Evolutionary conservation across 2,797 vertebrate genomes (phyloP), one percentile per base, ranked within the genome.

Genomic region (Thripadectes ignobilis): DNA sequence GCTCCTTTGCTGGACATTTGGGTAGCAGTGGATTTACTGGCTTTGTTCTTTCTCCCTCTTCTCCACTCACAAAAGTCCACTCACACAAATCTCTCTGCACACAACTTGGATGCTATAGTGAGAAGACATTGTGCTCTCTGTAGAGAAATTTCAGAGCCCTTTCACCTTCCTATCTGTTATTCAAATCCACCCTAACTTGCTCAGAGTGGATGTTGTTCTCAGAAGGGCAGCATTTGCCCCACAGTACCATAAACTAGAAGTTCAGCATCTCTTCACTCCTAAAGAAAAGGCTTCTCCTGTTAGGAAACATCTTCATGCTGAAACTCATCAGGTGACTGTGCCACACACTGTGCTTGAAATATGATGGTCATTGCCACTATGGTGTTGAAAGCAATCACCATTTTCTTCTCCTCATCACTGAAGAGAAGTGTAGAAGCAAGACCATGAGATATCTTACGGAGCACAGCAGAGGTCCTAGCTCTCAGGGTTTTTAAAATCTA

Each of bases 281-380:
- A 38, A 67, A 68, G 29, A 57, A 82, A 59, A 63, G 22, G 9
- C 43, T 83, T 92, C 38, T 57, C 49, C 34, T 3, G 0, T 32
- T 46, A 77, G 0, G 1, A 32, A 91, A 51, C 11, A 67, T 14
- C 38, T 55, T 43, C 21, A 6, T 0, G 1, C n/a, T 87, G 63
- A 74, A 81, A 32, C 12, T 49, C 54, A 34, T 30, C 14, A 12
- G 45, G 45, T 57, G n/a, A 58, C 4, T 1, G 22, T 16, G 29
- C 18, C 52, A 71, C 2, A 5, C 0, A 2, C 14, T 0, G 0
- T 1, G 3, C 19, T 73, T 38, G 4, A 4, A 68, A 46, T 34
- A 12, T 49, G 49, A 39, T 4, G 7, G 30, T 46, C 58, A 36
- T 61, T 76, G 74, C 32, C 51, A 74, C 52, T 26, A 4, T 17